Conservation (phyloP, 2,797 vertebrate genomes). For the Notamacropus eugenii region DNA sequence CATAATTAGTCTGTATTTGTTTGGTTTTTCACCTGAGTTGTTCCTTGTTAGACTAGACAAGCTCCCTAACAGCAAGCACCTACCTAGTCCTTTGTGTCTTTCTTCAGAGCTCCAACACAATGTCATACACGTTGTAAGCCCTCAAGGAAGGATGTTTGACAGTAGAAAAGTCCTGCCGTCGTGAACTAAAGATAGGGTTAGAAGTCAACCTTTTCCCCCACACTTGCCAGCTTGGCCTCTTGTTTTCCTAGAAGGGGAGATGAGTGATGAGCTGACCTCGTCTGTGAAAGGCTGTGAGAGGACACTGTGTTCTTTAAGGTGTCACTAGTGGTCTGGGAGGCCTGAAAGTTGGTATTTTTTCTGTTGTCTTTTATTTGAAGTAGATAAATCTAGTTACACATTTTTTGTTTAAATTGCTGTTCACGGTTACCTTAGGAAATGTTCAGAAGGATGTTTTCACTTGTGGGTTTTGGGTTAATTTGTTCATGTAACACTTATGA, state of each 20-base stretch:
- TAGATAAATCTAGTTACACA: not conserved
- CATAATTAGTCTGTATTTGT: too few species aligned
- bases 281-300: not conserved
- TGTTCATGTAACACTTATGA: slow-evolving; percentile 46
- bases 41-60: not conserved
- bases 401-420: slow-evolving; percentile 39
- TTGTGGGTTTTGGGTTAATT: slow-evolving; percentile 52
- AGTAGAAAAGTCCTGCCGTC: slow-evolving; percentile 36
- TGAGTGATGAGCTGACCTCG: slow-evolving; percentile 26
- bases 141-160: not conserved
- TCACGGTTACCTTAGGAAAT: slow-evolving; percentile 34
- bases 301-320: slow-evolving; percentile 35
- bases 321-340: slow-evolving; percentile 37
- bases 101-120: slow-evolving; percentile 40
- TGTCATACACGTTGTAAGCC: not conserved
- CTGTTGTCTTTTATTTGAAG: slow-evolving; percentile 40
- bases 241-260: slow-evolving; percentile 42
- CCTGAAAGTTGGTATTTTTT: slow-evolving; percentile 4
- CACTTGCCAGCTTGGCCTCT: slow-evolving; percentile 11
- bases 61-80: not conserved
- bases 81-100: not conserved
- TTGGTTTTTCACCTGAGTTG: not conserved
- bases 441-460: slow-evolving; percentile 51
- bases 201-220: slow-evolving; percentile 20
- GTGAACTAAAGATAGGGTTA: slow-evolving; percentile 42